These are phyloP conservation scores for Eristalinus sepulchralis DNA, from an alignment of 2,888 invertebrate genomes.

Conservation along the genomic window DNA sequence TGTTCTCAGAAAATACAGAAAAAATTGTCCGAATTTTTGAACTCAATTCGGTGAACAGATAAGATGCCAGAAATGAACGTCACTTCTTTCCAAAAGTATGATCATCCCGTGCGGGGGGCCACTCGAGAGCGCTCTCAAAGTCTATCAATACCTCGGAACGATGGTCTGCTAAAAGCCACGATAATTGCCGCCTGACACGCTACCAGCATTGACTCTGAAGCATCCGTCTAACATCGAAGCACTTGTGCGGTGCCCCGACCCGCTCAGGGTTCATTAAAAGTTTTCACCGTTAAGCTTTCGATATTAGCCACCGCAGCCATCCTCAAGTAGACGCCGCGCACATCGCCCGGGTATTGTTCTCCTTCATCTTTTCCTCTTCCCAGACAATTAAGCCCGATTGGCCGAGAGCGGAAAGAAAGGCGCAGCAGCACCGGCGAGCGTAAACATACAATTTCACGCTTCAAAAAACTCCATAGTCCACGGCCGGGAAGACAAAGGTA, in stretches of 20 bases:
- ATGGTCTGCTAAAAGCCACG: slow-evolving; percentile 1
- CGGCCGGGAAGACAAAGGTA: slow-evolving; percentile 3
- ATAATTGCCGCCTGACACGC: background rate
- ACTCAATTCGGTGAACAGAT: no score
- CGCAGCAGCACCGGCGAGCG: background rate
- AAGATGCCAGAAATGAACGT: background rate
- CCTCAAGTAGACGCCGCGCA: background rate
- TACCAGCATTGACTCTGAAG: background rate
- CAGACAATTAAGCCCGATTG: slow-evolving; percentile 44
- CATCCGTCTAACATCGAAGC: background rate
- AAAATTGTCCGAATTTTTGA: no score
- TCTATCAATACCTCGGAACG: background rate
- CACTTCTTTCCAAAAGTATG: background rate
- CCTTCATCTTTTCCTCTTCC: background rate
- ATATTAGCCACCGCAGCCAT: background rate
- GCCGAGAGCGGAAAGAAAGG: slow-evolving; percentile 9
- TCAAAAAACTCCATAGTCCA: slow-evolving; percentile 62
- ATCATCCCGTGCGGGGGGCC: background rate
- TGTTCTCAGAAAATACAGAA: no score
- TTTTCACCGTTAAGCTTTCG: background rate
- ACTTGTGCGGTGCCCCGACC: background rate
- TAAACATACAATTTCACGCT: slow-evolving; percentile 55
- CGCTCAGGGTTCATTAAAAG: background rate
- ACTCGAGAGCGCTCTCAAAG: background rate
- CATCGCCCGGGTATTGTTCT: slow-evolving; percentile 19